A percentile compares a stretch with the other conserved stretches of the same genome.
Evolutionary conservation across 2,888 invertebrate species (phyloP).

Genomic region (Tipula helvola): DNA sequence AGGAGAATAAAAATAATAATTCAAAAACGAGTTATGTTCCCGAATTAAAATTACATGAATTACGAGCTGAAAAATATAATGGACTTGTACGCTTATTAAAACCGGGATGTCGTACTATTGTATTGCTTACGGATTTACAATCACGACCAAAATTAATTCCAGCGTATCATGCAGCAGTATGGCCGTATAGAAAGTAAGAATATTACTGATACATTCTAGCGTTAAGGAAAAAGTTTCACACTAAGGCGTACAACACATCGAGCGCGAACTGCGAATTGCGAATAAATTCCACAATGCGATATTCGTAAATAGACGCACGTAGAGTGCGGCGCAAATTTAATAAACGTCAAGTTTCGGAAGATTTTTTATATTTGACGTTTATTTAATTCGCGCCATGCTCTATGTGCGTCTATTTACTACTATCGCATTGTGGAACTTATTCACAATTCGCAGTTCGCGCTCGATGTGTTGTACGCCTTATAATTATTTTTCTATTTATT

Average conservation of each 20-base stretch:
- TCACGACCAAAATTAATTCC: constrained; percentile 76
- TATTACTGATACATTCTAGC: neutral
- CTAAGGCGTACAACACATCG: no score
- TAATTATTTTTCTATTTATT: neutral
- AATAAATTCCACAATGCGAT: no score
- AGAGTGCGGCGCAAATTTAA: no score
- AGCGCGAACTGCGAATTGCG: no score
- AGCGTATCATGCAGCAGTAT: constrained; percentile 84
- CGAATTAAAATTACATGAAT: constrained; percentile 76
- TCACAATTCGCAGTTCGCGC: no score
- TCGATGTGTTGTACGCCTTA: no score
- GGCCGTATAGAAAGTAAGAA: constrained; percentile 87
- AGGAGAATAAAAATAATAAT: constrained; percentile 23
- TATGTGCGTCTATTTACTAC: no score
- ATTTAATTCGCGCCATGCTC: no score
- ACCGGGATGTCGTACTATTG: constrained; percentile 89
- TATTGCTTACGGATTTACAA: constrained; percentile 79
- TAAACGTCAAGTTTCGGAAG: no score
- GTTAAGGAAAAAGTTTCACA: neutral
- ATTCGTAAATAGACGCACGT: no score
- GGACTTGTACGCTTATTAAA: constrained; percentile 83
- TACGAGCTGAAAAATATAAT: constrained; percentile 90
- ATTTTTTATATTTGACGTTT: no score
- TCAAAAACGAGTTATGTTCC: constrained; percentile 29
- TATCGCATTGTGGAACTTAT: no score